These are phyloP conservation scores for Napeogenes sylphis DNA, from an alignment of 2,888 invertebrate genomes.

Conservation along the genomic window DNA sequence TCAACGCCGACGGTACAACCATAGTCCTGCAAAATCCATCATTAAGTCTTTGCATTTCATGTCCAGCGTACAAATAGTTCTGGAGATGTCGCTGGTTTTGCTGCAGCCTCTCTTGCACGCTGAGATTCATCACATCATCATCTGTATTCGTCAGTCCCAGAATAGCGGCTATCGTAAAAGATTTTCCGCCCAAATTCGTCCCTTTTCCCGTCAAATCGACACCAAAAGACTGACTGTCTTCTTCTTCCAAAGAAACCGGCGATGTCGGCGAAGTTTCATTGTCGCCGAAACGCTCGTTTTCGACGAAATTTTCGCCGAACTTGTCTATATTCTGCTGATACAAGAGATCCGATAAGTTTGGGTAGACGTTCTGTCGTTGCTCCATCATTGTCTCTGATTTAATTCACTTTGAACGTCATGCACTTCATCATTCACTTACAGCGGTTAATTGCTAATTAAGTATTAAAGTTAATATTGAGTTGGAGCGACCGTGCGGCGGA, in stretches of 20 bases:
- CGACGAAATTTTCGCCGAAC: constrained; percentile 45
- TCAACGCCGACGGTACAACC: constrained; percentile 50
- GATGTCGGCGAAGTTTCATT: constrained; percentile 53
- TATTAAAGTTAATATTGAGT: background rate
- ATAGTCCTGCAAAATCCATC: constrained; percentile 63
- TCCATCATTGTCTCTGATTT: constrained; percentile 54
- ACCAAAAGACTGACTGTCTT: constrained; percentile 62
- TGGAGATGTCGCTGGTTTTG: constrained; percentile 64
- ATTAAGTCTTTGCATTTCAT: constrained; percentile 62
- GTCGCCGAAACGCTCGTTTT: constrained; percentile 45
- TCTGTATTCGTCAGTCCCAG: constrained; percentile 82
- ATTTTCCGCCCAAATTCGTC: constrained; percentile 78
- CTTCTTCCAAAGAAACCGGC: constrained; percentile 62
- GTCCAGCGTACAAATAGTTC: constrained; percentile 63
- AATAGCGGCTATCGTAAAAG: constrained; percentile 93
- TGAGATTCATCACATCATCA: constrained; percentile 74
- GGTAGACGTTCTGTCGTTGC: constrained; percentile 56
- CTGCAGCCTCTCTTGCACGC: constrained; percentile 72
- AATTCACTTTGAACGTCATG: constrained; percentile 39
- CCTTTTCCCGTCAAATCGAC: constrained; percentile 68
- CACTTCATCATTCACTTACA: constrained; percentile 29
- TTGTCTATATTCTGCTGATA: constrained; percentile 62
- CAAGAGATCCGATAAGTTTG: constrained; percentile 60
- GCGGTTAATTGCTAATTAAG: constrained; percentile 18
- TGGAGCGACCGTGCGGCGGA: constrained; percentile 31